Percentiles rank a stretch among this genome's conserved stretches.
Conservation (phyloP, 2,113 vertebrate genomes). For the Callorhinus ursinus region DNA sequence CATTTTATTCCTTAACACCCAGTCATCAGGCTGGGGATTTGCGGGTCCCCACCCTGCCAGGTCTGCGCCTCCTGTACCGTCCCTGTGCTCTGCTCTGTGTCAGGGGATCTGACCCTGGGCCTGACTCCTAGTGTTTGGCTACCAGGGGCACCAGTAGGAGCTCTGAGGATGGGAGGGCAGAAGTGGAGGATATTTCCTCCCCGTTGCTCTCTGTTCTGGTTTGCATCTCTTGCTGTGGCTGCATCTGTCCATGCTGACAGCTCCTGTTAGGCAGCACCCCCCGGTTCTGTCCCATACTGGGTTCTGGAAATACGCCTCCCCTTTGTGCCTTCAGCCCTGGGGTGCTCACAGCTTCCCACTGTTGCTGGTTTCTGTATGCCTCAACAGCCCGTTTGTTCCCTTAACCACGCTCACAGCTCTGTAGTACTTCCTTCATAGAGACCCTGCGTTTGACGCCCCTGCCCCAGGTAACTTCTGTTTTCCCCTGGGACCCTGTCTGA, state of each 20-base stretch:
- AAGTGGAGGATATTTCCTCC: neutral
- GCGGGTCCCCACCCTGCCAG: neutral
- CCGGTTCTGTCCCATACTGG: neutral
- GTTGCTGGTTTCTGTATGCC: neutral
- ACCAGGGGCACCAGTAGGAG: rapidly evolving
- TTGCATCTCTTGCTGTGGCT: neutral
- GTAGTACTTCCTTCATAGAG: neutral
- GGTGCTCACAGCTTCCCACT: too few species aligned
- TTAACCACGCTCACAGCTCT: neutral
- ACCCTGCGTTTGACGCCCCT: neutral
- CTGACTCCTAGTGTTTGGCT: neutral
- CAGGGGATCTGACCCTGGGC: neutral
- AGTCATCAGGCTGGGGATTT: neutral
- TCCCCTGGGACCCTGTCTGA: neutral
- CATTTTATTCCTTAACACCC: neutral
- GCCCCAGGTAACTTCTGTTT: neutral
- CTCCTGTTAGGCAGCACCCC: neutral
- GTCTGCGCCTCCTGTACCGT: rapidly evolving
- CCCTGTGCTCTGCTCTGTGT: neutral
- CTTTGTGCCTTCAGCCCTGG: neutral
- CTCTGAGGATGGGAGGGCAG: neutral
- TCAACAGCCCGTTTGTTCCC: neutral
- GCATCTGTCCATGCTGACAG: neutral
- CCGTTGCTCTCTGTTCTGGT: neutral
- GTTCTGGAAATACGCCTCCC: neutral